Percentiles rank a stretch among this genome's conserved stretches.
phyloP scores from a whole-genome alignment of 1,140 invertebrate genomes.

The Chlorops oryzae region DNA sequence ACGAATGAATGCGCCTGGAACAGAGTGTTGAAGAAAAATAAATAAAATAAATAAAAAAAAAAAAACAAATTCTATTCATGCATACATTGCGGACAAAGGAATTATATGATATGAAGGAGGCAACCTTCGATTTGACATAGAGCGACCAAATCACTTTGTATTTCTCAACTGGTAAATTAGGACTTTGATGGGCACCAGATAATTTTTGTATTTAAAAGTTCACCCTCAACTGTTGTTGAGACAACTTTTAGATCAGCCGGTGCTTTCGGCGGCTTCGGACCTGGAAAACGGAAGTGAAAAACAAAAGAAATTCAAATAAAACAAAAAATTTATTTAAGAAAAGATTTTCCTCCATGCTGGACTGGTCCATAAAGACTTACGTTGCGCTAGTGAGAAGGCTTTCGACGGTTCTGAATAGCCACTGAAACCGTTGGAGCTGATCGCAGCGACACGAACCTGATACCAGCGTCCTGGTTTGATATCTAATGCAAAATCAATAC shows the following conservation, averaged over 20 bases:
- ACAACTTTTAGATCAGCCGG: constrained; percentile 59
- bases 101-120: constrained; percentile 26
- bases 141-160: constrained; percentile 47
- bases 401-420: constrained; percentile 61
- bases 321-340: too few species aligned
- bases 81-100: constrained; percentile 47
- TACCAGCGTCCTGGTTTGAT: constrained; percentile 69
- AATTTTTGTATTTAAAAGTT: constrained; percentile 50
- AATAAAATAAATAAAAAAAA: constrained; percentile 2
- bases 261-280: constrained; percentile 57
- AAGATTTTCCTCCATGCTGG: constrained; percentile 8
- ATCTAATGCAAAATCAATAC: constrained; percentile 52
- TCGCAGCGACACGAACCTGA: constrained; percentile 66
- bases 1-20: constrained; percentile 42
- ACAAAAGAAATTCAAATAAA: constrained; percentile 14
- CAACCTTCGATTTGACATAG: constrained; percentile 29
- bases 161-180: constrained; percentile 57
- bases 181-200: constrained; percentile 60
- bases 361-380: too few species aligned
- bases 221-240: constrained; percentile 55
- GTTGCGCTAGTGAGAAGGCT: constrained; percentile 56
- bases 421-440: constrained; percentile 62
- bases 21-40: constrained; percentile 4
- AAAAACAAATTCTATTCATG: neutral
- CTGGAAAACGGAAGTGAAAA: constrained; percentile 37